Conservation (phyloP, 2,797 vertebrate species). For the Chelon labrosus region DNA sequence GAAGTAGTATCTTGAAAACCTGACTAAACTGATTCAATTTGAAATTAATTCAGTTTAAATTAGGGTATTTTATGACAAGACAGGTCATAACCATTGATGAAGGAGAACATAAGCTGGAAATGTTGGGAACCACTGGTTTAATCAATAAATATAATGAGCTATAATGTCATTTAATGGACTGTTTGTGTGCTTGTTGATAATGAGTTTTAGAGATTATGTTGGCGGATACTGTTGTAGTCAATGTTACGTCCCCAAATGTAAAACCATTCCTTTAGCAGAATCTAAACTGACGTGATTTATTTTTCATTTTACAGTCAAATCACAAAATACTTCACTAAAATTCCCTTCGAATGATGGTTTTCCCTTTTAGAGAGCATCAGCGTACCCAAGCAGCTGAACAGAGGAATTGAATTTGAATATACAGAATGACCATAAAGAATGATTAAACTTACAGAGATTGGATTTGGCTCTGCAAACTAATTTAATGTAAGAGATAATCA, state of each 20-base stretch:
- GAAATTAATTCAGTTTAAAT: not conserved
- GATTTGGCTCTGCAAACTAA: slow-evolving; percentile 54
- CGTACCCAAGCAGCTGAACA: slow-evolving; percentile 35
- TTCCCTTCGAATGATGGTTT: slow-evolving; percentile 37
- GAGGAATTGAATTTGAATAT: slow-evolving; percentile 34
- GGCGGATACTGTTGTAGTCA: slow-evolving; percentile 1
- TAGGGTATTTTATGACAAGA: no score
- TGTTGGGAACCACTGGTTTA: slow-evolving; percentile 10
- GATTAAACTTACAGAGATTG: slow-evolving; percentile 38
- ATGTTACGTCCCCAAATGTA: slow-evolving; percentile 11
- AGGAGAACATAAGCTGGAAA: no score
- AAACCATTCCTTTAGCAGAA: slow-evolving; percentile 24
- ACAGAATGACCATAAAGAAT: slow-evolving; percentile 51
- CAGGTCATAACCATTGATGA: no score
- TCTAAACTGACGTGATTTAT: slow-evolving; percentile 11
- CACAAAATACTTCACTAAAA: slow-evolving; percentile 45
- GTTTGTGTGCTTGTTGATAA: not conserved
- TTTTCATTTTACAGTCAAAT: slow-evolving; percentile 42
- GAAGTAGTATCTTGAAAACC: not conserved
- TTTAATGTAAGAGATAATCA: slow-evolving; percentile 62
- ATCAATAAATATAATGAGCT: not conserved
- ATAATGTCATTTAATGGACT: not conserved
- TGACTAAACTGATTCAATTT: not conserved
- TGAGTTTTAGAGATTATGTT: slow-evolving; percentile 8
- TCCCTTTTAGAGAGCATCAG: slow-evolving; percentile 23